Conservation (phyloP, 2,888 invertebrate species). For the Crossocerus cetratus region DNA sequence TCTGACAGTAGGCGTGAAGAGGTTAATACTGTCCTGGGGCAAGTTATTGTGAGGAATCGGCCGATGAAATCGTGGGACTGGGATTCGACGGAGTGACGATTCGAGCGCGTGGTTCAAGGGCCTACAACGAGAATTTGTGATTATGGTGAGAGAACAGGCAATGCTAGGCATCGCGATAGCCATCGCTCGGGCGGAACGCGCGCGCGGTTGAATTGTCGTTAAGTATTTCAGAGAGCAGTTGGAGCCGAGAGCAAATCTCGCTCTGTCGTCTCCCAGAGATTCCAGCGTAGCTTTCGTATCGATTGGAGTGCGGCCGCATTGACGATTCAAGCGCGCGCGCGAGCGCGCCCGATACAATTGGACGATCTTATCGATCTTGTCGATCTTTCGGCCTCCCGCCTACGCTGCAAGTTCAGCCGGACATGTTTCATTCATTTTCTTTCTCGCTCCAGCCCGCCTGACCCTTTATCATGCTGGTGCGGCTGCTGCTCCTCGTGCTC, state of each 20-base stretch:
- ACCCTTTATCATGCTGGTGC: slow-evolving; percentile 11
- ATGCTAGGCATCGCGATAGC: too few species aligned
- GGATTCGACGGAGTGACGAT: too few species aligned
- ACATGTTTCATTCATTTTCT: slow-evolving; percentile 31
- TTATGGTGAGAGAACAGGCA: too few species aligned
- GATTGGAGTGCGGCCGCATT: slow-evolving; percentile 30
- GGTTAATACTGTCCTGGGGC: too few species aligned
- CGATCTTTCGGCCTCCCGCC: slow-evolving; percentile 50
- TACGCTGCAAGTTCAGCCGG: slow-evolving; percentile 38
- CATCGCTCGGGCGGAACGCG: too few species aligned
- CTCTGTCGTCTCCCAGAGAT: slow-evolving; percentile 17
- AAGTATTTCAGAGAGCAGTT: slow-evolving; percentile 8
- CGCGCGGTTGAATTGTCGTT: slow-evolving; percentile 9
- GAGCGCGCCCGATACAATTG: slow-evolving; percentile 36
- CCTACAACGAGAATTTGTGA: too few species aligned
- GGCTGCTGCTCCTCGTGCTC: slow-evolving; percentile 5
- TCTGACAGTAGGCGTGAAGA: too few species aligned
- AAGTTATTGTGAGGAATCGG: too few species aligned
- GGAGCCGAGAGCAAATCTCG: neutral
- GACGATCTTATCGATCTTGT: slow-evolving; percentile 52
- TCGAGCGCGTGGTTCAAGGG: too few species aligned
- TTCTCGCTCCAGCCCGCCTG: slow-evolving; percentile 1
- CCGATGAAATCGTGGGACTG: too few species aligned
- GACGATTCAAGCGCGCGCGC: slow-evolving; percentile 46
- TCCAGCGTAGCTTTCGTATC: slow-evolving; percentile 27